Evolutionary conservation across 2,888 invertebrate genomes (phyloP).

Genomic region (Lithodes maja): DNA sequence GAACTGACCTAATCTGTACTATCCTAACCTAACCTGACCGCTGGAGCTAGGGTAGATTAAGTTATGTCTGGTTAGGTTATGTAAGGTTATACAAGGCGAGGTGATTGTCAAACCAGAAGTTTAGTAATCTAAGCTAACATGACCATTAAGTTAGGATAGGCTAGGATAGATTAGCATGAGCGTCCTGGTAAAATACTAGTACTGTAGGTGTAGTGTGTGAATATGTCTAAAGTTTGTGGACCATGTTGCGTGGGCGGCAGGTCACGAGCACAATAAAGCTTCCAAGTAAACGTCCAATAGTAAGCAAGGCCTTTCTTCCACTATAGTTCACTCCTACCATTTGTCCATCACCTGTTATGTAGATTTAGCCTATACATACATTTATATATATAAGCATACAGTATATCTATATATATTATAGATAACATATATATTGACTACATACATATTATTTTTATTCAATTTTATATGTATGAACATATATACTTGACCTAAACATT

Average conservation of each 20-base stretch:
- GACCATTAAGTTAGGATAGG: not conserved
- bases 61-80: too few species aligned
- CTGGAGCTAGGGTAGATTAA: too few species aligned
- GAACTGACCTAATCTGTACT: too few species aligned
- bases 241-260: slow-evolving; percentile 23
- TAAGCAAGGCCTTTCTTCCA: slow-evolving; percentile 44
- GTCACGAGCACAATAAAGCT: slow-evolving; percentile 38
- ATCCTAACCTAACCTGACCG: too few species aligned
- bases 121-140: too few species aligned
- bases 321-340: slow-evolving; percentile 30
- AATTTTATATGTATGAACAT: slow-evolving; percentile 32
- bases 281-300: slow-evolving; percentile 52
- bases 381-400: slow-evolving; percentile 37
- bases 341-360: slow-evolving; percentile 51
- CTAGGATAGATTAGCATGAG: not conserved
- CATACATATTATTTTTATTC: slow-evolving; percentile 31
- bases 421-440: slow-evolving; percentile 23
- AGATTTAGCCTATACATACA: slow-evolving; percentile 44
- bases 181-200: too few species aligned
- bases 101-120: too few species aligned
- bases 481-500: slow-evolving; percentile 8
- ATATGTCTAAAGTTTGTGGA: too few species aligned
- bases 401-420: slow-evolving; percentile 29
- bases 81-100: too few species aligned
- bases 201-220: too few species aligned